Conservation (phyloP, 1,140 invertebrate genomes). For the Drusus annulatus region DNA sequence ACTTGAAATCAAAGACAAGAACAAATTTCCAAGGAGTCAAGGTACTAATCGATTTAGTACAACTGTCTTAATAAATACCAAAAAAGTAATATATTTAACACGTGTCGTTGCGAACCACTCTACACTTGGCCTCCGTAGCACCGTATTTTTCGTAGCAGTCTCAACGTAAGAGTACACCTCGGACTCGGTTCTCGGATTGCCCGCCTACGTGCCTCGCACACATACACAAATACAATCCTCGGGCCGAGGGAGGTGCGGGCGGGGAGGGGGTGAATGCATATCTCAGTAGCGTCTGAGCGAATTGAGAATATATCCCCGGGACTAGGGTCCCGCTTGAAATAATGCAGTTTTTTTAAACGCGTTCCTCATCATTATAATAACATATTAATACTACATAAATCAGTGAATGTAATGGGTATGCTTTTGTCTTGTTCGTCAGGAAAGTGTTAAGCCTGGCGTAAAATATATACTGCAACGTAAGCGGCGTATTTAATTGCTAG, state of each 20-base stretch:
- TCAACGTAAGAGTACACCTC: conserved; percentile 46
- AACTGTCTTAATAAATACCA: no score
- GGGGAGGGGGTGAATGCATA: conserved; percentile 54
- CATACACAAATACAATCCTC: not conserved
- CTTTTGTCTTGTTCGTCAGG: no score
- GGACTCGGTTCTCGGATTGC: conserved; percentile 51
- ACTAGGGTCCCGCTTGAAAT: conserved; percentile 38
- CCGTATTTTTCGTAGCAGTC: conserved; percentile 51
- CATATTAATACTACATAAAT: no score
- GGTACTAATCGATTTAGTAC: no score
- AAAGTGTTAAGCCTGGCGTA: no score
- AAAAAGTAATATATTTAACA: no score
- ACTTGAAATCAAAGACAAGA: no score
- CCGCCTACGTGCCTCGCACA: conserved; percentile 39
- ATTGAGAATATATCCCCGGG: conserved; percentile 53
- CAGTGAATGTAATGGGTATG: no score
- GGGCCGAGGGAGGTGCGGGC: not conserved
- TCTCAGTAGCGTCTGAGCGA: conserved; percentile 53
- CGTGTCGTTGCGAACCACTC: not conserved
- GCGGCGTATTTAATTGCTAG: no score
- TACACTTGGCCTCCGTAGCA: not conserved
- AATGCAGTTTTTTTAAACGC: not conserved
- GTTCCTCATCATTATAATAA: no score
- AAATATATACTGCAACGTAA: no score
- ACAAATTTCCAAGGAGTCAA: no score